Evolutionary conservation across 2,113 vertebrate genomes (phyloP), one percentile per base, ranked within the genome.

Genomic region (Nothocercus nigrocapillus): DNA sequence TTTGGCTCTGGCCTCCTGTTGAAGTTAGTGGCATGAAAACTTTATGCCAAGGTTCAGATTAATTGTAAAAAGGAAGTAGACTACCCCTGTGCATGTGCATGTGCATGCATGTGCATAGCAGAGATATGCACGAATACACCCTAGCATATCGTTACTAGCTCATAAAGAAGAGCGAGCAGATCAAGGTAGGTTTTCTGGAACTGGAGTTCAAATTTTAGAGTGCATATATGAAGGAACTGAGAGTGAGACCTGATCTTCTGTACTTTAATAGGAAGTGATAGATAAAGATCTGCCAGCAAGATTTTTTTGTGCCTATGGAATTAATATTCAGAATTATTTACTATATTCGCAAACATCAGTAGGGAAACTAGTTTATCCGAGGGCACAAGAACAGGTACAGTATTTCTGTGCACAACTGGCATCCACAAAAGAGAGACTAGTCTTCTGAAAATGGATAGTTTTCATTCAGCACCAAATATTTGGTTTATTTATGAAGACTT

Each of bases 81-180:
- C 3, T 34, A 25, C 3, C 11, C 82, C 10, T 68, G 42, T 21
- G 27, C 44, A 45, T 45, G 47, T 49, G n/a, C n/a, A 30, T n/a
- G 17, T 8, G 24, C 28, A 53, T 18, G 16, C 45, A 32, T 24
- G 7, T 22, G 8, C 13, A 38, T 22, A 72, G 2, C 0, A 1
- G 7, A 40, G 9, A 9, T 54, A 2, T 45, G 59, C 21, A 13
- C 18, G 17, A 2, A 49, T 22, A 49, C 49, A 24, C 49, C 9
- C 47, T 22, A 62, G 2, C 3, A 10, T 44, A 53, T 27, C 2
- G 10, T 56, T 85, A 30, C 4, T 64, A 36, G 9, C 25, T 44
- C 42, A 13, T 15, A 58, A 88, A 76, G 8, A 78, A 3, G 47
- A 17, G 4, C 13, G 8, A 75, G 49, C 3, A 38, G 8, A n/a